A percentile compares a stretch with the other conserved stretches of the same genome.
These are phyloP conservation scores for Drosophila nigricruria DNA, from an alignment of 2,888 invertebrate genomes.

Conservation along the genomic window DNA sequence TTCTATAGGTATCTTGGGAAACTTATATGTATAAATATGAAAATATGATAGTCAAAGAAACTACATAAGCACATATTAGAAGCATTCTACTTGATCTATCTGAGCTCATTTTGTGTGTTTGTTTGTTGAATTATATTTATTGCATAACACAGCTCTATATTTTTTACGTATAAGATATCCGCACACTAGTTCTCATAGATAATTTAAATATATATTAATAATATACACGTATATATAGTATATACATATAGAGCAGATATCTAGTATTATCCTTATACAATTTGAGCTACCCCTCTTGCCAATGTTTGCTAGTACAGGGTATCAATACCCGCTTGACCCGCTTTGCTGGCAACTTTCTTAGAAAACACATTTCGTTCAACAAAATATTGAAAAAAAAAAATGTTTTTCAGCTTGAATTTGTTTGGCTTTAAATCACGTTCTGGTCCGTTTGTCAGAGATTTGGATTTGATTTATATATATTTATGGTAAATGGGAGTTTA, in stretches of 20 bases:
- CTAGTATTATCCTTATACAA: background rate
- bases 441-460: constrained; percentile 25
- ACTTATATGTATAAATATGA: no score
- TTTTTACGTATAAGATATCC: no score
- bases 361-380: constrained; percentile 18
- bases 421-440: constrained; percentile 31
- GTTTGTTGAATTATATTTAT: no score
- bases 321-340: constrained; percentile 35
- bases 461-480: constrained; percentile 60
- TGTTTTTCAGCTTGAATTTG: constrained; percentile 45
- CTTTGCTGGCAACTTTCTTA: constrained; percentile 21
- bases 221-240: no score
- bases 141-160: no score
- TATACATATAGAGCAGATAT: background rate
- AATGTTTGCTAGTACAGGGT: background rate
- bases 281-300: background rate
- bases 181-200: no score
- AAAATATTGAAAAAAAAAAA: constrained; percentile 50
- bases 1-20: no score
- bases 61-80: no score
- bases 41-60: no score
- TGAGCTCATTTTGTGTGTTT: no score
- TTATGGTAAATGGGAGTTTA: constrained; percentile 60
- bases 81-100: no score
- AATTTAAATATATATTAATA: no score